These are phyloP conservation scores for Tetramorium alpestre DNA, from an alignment of 1,140 invertebrate genomes.

Conservation along the genomic window DNA sequence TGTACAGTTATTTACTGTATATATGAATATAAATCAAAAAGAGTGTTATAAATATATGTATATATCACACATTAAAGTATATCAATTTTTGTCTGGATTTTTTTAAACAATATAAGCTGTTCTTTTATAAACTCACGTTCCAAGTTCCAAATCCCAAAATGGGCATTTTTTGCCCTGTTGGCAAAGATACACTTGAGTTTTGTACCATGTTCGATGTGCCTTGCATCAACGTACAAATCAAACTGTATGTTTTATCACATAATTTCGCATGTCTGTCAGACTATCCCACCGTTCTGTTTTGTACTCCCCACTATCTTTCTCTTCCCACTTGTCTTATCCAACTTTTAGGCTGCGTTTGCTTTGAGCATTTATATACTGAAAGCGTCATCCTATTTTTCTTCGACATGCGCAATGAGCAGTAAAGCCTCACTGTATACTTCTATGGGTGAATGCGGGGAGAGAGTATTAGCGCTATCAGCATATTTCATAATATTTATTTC, in stretches of 20 bases:
- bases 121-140: conserved; percentile 85
- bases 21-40: not conserved
- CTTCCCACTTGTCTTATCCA: not conserved
- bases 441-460: no score
- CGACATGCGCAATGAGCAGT: no score
- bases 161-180: conserved; percentile 87
- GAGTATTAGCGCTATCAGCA: no score
- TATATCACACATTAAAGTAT: not conserved
- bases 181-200: conserved; percentile 66
- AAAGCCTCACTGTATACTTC: no score
- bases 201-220: not conserved
- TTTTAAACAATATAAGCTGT: no score
- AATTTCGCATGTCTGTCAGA: not conserved
- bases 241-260: not conserved
- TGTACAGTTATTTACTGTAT: not conserved
- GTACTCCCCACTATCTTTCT: not conserved
- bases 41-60: no score
- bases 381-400: no score
- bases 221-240: not conserved
- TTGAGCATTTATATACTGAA: no score
- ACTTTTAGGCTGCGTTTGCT: no score
- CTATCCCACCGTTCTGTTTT: not conserved
- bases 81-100: no score
- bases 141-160: conserved; percentile 89
- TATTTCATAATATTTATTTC: no score